Evolutionary conservation across 1,140 invertebrate genomes (phyloP).

Genomic region (Centruroides sculpturatus): DNA sequence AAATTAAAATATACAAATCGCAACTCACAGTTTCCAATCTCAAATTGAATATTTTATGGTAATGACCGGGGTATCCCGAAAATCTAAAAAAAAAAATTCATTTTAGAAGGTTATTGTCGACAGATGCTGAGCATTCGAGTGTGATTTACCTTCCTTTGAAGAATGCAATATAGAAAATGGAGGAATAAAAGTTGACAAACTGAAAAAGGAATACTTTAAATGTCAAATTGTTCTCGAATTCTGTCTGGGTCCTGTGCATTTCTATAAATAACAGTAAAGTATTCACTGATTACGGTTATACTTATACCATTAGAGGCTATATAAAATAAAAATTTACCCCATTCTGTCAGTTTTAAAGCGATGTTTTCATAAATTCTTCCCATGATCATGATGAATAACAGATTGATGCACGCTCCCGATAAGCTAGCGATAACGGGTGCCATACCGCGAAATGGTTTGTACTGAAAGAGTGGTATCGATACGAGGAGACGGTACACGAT

Average conservation of each 20-base stretch:
- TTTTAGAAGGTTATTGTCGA: no score
- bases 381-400: slow-evolving; percentile 46
- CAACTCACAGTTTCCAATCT: slow-evolving; percentile 50
- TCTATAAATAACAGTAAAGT: slow-evolving; percentile 18
- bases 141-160: slow-evolving; percentile 46
- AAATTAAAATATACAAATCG: background rate
- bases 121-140: no score
- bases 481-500: slow-evolving; percentile 54
- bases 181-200: slow-evolving; percentile 75
- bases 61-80: slow-evolving; percentile 58
- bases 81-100: slow-evolving; percentile 36
- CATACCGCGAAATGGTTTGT: slow-evolving; percentile 38
- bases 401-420: slow-evolving; percentile 55
- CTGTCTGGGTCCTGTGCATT: slow-evolving; percentile 51
- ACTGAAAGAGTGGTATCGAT: slow-evolving; percentile 43
- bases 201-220: slow-evolving; percentile 77
- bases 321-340: slow-evolving; percentile 35
- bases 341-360: slow-evolving; percentile 44
- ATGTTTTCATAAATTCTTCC: slow-evolving; percentile 46
- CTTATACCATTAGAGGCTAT: background rate
- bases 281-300: no score
- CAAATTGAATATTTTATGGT: slow-evolving; percentile 50
- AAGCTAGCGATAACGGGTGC: slow-evolving; percentile 49
- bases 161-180: slow-evolving; percentile 73
- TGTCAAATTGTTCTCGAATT: slow-evolving; percentile 67